Base-by-base conservation (phyloP, 2,797 vertebrate species). In the Dipus sagitta region DNA sequence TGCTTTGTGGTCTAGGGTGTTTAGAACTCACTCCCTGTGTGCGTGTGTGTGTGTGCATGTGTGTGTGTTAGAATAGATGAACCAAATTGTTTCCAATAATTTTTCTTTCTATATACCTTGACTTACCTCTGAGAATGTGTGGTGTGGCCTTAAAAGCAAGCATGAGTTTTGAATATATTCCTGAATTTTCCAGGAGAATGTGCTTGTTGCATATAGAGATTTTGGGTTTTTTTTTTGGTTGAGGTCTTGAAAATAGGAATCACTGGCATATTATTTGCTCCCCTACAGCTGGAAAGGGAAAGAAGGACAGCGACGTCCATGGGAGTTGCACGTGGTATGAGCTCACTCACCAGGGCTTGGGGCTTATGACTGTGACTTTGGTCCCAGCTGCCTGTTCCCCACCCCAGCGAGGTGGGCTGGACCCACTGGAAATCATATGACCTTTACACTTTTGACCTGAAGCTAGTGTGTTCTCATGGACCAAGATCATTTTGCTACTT, bases 81-180 rank as follows among this genome's bases (percentile, higher is more conserved):
- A 17, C 6, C 20, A 34, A 18, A 54, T 42, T 58, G 3, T 32
- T 62, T 30, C 20, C 20, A 60, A 0, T 3, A 28, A 38, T 26
- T 52, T 81, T 62, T 7, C 47, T 83, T 38, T 30, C 12, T 34
- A 30, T 70, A 34, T 47, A 18, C 1, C 6, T 38, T 13, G 0
- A 34, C 15, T 67, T 2, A 32, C 28, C 8, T 68, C 42, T 62
- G 20, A 14, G 15, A 6, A 3, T n/a, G 4, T 20, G 28, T 47
- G 21, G 14, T 12, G 6, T 62, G 62, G 11, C n/a, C 32, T 58
- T 65, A 14, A 32, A 34, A 67, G 30, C n/a, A 23, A 24, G 20
- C 0, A 0, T 26, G 24, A 12, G 3, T 15, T 78, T 52, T 87
- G 28, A 79, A 17, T 13, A 42, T 4, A 34, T 4, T 0, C 2